These are phyloP conservation scores for Microtus obscurus DNA, from an alignment of 2,797 vertebrate species.

Conservation along the genomic window DNA sequence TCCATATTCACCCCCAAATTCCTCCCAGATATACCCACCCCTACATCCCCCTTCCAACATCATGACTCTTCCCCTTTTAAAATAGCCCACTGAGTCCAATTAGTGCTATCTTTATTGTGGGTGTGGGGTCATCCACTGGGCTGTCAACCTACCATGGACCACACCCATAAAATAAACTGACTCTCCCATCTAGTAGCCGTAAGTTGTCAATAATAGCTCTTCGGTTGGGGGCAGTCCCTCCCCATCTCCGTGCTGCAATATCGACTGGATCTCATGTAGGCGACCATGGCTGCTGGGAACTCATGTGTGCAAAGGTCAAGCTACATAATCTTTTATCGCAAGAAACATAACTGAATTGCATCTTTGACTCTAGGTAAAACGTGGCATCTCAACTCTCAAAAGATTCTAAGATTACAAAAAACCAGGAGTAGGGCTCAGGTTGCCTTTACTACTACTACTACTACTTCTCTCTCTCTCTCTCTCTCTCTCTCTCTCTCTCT, in stretches of 20 bases:
- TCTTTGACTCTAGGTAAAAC: background rate
- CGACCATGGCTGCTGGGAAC: background rate
- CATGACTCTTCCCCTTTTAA: background rate
- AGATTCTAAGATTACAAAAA: background rate
- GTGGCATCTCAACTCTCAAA: background rate
- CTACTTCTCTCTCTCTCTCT: background rate
- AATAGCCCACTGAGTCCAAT: background rate
- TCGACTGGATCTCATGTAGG: background rate
- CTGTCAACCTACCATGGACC: background rate
- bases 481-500: no score
- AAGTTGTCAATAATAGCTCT: background rate
- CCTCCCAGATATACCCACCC: background rate
- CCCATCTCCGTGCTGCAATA: background rate
- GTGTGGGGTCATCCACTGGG: background rate
- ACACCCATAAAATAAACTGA: background rate
- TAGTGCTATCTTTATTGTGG: background rate
- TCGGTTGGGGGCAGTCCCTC: no score
- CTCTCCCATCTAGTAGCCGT: background rate
- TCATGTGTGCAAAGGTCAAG: background rate
- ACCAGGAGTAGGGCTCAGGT: no score
- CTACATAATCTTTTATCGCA: background rate
- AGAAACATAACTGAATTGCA: background rate
- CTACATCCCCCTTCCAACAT: background rate
- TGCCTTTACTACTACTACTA: background rate
- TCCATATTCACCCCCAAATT: no score